Percentiles rank a stretch among this genome's conserved stretches.
These are phyloP conservation scores for Ascaphus truei DNA, from an alignment of 2,113 vertebrate genomes.

Conservation along the genomic window DNA sequence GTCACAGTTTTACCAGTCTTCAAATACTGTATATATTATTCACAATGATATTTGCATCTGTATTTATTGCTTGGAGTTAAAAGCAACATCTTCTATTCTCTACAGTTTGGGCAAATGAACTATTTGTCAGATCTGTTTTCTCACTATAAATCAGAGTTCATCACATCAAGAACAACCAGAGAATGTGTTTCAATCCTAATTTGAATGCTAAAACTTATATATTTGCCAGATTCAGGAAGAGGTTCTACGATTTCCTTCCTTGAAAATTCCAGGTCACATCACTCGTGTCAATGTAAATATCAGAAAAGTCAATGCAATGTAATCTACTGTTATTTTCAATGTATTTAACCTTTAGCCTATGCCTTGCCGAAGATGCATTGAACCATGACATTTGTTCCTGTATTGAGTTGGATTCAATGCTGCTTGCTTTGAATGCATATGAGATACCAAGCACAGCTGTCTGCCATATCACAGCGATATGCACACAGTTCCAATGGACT, in stretches of 20 bases:
- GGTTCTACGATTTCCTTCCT: background rate
- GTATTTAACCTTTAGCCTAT: conserved; percentile 29
- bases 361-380: conserved; percentile 22
- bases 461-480: conserved; percentile 16
- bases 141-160: background rate
- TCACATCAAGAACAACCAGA: background rate
- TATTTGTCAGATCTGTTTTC: background rate
- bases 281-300: conserved; percentile 27
- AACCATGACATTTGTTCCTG: conserved; percentile 25
- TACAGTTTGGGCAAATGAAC: background rate
- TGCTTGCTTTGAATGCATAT: conserved; percentile 31
- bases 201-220: background rate
- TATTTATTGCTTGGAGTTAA: no score
- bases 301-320: conserved; percentile 28
- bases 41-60: no score
- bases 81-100: no score
- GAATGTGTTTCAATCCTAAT: background rate
- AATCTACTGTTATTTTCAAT: conserved; percentile 35
- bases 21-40: no score
- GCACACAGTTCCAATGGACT: conserved; percentile 13
- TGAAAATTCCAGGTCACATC: conserved; percentile 4
- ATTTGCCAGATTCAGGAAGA: background rate
- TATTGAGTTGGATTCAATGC: conserved; percentile 6
- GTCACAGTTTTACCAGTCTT: no score
- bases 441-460: conserved; percentile 23